Evolutionary conservation across 2,797 vertebrate species (phyloP).

Genomic region (Enteromius thamalakanensis): DNA sequence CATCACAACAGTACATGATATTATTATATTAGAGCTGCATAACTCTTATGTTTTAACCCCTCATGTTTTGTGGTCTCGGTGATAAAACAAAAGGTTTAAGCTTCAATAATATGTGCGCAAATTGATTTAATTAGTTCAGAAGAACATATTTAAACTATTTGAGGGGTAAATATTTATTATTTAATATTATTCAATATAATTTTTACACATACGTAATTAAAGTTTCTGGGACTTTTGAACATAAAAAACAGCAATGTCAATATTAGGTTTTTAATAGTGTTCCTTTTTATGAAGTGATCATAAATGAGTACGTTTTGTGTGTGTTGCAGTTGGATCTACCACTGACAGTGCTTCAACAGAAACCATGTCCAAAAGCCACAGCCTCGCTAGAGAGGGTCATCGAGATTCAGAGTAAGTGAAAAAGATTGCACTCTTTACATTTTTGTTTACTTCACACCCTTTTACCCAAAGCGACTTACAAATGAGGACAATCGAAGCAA

Average conservation of each 20-base stretch:
- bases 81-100: not conserved
- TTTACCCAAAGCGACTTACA: too few species aligned
- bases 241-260: not conserved
- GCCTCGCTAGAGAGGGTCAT: slow-evolving; percentile 92
- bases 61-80: not conserved
- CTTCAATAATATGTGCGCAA: not conserved
- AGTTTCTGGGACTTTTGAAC: not conserved
- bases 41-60: not conserved
- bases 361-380: slow-evolving; percentile 88
- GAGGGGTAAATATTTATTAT: not conserved
- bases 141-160: not conserved
- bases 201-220: not conserved
- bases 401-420: slow-evolving; percentile 90
- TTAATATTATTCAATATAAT: not conserved
- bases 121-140: not conserved
- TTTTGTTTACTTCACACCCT: too few species aligned
- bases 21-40: not conserved
- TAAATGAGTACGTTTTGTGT: not conserved
- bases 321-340: slow-evolving; percentile 83
- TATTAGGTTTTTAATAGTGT: not conserved
- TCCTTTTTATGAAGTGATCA: not conserved
- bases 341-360: slow-evolving; percentile 82
- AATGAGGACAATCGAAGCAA: too few species aligned
- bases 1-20: not conserved
- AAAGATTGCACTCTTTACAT: not conserved